phyloP scores from a whole-genome alignment of 35 echinoderm and acorn worm species.

The Diadema setosum region DNA sequence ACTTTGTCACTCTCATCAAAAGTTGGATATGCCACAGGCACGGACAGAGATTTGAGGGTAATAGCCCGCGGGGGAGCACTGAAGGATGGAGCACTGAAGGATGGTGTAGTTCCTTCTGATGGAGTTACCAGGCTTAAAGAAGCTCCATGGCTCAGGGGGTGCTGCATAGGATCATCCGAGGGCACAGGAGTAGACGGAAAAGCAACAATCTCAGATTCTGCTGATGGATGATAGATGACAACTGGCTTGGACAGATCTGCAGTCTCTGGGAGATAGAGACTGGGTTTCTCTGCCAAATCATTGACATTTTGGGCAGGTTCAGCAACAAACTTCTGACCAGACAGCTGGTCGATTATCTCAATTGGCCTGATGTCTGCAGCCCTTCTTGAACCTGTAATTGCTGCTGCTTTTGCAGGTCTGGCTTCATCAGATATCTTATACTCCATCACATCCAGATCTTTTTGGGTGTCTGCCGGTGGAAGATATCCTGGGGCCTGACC shows the following conservation, averaged over 20 bases:
- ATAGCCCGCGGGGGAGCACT: background rate
- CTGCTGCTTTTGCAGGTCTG: background rate
- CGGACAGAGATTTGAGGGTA: background rate
- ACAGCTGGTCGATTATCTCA: background rate
- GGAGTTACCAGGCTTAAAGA: too few relatives aligned
- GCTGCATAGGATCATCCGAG: background rate
- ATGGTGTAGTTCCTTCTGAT: too few relatives aligned
- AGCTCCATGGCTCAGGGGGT: too few relatives aligned
- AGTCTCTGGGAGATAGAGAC: background rate
- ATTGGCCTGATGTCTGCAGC: background rate
- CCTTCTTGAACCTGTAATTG: background rate
- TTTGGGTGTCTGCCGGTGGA: background rate
- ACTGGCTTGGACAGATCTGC: background rate
- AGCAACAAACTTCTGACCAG: background rate
- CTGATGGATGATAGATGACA: background rate
- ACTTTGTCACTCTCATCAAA: background rate
- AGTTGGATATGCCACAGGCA: background rate
- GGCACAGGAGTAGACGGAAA: background rate
- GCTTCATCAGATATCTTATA: background rate
- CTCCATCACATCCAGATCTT: background rate
- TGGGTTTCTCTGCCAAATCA: background rate
- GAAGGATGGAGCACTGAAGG: background rate
- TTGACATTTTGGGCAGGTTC: constrained; percentile 3
- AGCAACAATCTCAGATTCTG: background rate
- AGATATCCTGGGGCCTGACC: background rate